phyloP scores from a whole-genome alignment of 1,140 invertebrate genomes.

The Drosophila mojavensis region DNA sequence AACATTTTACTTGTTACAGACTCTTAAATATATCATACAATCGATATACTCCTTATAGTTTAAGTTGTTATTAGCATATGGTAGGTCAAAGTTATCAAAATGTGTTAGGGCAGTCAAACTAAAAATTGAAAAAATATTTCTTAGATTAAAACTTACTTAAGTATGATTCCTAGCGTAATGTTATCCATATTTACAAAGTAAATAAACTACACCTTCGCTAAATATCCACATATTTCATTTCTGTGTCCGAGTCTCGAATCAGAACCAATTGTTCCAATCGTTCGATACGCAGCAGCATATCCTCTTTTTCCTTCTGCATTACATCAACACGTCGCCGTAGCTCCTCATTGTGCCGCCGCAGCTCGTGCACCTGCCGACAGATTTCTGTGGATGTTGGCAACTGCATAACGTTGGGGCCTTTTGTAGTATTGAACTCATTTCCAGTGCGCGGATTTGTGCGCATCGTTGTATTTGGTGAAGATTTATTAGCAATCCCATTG shows the following conservation, averaged over 20 bases:
- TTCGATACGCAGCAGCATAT: conserved; percentile 66
- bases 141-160: conserved; percentile 19
- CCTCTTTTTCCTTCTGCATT: conserved; percentile 67
- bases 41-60: conserved; percentile 14
- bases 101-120: conserved; percentile 34
- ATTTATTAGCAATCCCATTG: conserved; percentile 50
- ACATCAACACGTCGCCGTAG: conserved; percentile 59
- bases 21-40: not conserved
- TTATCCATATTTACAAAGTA: conserved; percentile 53
- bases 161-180: conserved; percentile 18
- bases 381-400: conserved; percentile 74
- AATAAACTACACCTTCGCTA: conserved; percentile 40
- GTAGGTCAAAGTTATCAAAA: conserved; percentile 24
- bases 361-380: conserved; percentile 72
- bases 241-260: conserved; percentile 51
- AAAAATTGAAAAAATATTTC: conserved; percentile 21
- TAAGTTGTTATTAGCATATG: conserved; percentile 30
- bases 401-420: conserved; percentile 66
- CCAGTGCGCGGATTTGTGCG: conserved; percentile 27
- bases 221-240: conserved; percentile 61
- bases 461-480: conserved; percentile 1
- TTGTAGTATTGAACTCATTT: conserved; percentile 35
- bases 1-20: conserved; percentile 37
- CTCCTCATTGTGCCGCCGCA: conserved; percentile 77
- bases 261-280: conserved; percentile 72